These are phyloP conservation scores for Limnephilus lunatus DNA, from an alignment of 2,888 invertebrate species.

Conservation along the genomic window DNA sequence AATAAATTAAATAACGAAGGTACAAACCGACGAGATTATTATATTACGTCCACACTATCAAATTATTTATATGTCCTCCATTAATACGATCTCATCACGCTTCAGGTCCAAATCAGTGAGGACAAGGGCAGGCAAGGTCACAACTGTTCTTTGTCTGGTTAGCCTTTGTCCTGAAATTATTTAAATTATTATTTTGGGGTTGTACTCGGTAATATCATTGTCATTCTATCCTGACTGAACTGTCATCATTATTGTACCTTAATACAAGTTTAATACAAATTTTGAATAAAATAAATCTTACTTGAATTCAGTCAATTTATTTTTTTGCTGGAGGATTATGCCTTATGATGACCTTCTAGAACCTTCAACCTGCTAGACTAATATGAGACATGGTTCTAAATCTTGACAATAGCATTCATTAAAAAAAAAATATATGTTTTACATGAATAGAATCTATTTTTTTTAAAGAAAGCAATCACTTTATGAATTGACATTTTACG, in stretches of 20 bases:
- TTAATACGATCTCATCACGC: neutral
- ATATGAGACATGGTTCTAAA: too few relatives aligned
- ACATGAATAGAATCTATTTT: too few relatives aligned
- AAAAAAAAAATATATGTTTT: too few relatives aligned
- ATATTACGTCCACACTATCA: neutral
- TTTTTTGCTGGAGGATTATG: too few relatives aligned
- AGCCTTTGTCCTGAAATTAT: neutral
- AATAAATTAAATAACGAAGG: constrained; percentile 2
- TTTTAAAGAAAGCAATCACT: too few relatives aligned
- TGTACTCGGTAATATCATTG: neutral
- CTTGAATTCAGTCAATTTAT: too few relatives aligned
- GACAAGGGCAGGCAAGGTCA: neutral
- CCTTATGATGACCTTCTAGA: too few relatives aligned
- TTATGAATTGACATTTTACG: too few relatives aligned
- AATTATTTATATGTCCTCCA: neutral
- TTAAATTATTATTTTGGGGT: neutral
- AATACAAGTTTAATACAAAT: too few relatives aligned
- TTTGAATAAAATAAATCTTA: too few relatives aligned
- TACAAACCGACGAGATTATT: neutral
- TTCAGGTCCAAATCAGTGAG: neutral
- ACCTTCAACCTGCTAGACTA: too few relatives aligned
- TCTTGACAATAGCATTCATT: too few relatives aligned
- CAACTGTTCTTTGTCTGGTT: neutral
- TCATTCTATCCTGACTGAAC: neutral
- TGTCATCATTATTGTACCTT: neutral